phyloP scores from a whole-genome alignment of 92 coral and sea anemone genomes.

The Chrysogorgia sp. region DNA sequence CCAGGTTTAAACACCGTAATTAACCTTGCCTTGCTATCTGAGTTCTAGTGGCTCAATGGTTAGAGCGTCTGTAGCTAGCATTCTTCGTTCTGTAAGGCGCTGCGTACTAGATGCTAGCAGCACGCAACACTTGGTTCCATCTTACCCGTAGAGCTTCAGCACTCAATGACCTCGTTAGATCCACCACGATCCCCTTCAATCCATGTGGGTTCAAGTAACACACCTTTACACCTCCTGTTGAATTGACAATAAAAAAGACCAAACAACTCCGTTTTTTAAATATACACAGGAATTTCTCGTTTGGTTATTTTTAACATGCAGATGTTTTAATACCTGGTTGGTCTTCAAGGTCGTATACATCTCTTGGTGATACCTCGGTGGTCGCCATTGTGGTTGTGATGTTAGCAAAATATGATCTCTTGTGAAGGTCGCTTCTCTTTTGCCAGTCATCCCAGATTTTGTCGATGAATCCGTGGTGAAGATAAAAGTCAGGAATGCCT shows the following conservation, averaged over 20 bases:
- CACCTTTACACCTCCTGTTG: slow-evolving; percentile 1
- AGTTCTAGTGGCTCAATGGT: too few relatives aligned
- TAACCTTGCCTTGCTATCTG: too few relatives aligned
- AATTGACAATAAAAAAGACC: background rate
- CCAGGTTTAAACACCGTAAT: too few relatives aligned
- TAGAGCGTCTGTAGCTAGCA: too few relatives aligned
- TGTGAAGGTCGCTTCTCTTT: slow-evolving; percentile 62
- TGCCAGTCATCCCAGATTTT: slow-evolving; percentile 94
- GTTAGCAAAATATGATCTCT: slow-evolving; percentile 47
- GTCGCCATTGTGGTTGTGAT: slow-evolving; percentile 53
- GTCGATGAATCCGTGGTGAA: slow-evolving; percentile 83
- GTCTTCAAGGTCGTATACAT: slow-evolving; percentile 46
- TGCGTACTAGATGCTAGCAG: background rate
- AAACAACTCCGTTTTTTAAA: too few relatives aligned
- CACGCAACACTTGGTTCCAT: background rate
- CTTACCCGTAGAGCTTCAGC: slow-evolving; percentile 13
- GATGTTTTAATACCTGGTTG: slow-evolving; percentile 56
- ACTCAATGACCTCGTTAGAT: slow-evolving; percentile 12
- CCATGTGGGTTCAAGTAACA: slow-evolving; percentile 15
- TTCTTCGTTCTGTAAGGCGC: too few relatives aligned
- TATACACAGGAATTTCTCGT: too few relatives aligned
- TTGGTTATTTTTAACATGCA: too few relatives aligned
- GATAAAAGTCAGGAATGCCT: slow-evolving; percentile 82
- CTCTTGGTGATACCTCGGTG: slow-evolving; percentile 46
- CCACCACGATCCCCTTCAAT: slow-evolving; percentile 4